Evolutionary conservation across 35 echinoderm and acorn worm species (phyloP).

Genomic region (Apostichopus japonicus): DNA sequence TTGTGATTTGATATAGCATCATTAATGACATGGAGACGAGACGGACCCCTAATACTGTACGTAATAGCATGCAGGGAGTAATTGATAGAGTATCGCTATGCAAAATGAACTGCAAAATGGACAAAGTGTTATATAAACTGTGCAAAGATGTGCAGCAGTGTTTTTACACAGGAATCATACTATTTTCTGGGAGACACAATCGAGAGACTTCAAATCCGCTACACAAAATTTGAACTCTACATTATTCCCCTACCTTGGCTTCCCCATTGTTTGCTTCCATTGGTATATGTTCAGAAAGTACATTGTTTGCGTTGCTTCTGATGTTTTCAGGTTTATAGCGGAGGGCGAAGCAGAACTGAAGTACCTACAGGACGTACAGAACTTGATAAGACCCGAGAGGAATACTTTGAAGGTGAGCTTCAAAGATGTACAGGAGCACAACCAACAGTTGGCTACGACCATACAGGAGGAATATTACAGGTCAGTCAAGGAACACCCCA

Average conservation of each 20-base stretch:
- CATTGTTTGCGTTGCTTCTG: background rate
- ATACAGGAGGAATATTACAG: constrained; percentile 99
- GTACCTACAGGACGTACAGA: constrained; percentile 85
- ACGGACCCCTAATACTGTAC: too few species aligned
- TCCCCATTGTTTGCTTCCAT: too few species aligned
- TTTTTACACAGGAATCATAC: background rate
- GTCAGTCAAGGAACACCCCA: constrained; percentile 2
- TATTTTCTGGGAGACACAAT: background rate
- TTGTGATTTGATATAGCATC: too few species aligned
- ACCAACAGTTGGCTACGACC: constrained; percentile 94
- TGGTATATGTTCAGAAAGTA: background rate
- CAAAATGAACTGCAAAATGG: background rate
- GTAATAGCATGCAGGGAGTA: background rate
- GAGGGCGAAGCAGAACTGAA: constrained; percentile 91
- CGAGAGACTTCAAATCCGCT: background rate
- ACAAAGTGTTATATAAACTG: background rate
- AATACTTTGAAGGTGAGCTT: constrained; percentile 94
- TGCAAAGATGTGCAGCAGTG: background rate
- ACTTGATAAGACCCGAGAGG: constrained; percentile 85
- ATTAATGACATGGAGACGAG: too few species aligned
- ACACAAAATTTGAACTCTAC: background rate
- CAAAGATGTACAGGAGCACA: constrained; percentile 88
- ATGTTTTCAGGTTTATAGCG: constrained; percentile 74
- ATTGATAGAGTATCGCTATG: background rate
- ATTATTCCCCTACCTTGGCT: background rate